These are phyloP conservation scores for Penelope pileata DNA, from an alignment of 2,113 vertebrate genomes.

Conservation along the genomic window DNA sequence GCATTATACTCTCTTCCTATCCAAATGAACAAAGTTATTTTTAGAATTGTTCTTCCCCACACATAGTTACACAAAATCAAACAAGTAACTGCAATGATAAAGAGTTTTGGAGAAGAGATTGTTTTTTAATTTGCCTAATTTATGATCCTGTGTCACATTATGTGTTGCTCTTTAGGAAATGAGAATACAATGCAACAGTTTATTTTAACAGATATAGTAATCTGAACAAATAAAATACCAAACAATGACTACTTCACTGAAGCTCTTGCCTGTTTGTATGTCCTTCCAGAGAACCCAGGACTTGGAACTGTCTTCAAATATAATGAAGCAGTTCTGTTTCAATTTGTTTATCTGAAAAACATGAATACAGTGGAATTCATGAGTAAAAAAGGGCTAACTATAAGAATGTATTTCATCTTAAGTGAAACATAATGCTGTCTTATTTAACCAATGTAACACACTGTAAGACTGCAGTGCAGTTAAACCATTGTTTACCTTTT, in stretches of 20 bases:
- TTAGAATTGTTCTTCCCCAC: not conserved
- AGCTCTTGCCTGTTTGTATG: slow-evolving; percentile 93
- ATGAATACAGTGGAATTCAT: not conserved
- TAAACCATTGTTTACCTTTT: slow-evolving; percentile 85
- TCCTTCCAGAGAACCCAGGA: slow-evolving; percentile 99
- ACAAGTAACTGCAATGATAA: not conserved
- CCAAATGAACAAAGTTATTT: not conserved
- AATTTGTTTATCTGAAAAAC: slow-evolving; percentile 91
- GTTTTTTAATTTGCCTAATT: not conserved
- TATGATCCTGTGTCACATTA: not conserved
- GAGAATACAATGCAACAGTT: not conserved
- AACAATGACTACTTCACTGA: slow-evolving; percentile 23
- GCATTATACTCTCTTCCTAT: not conserved
- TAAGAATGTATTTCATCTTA: not conserved
- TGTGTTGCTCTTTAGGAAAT: not conserved
- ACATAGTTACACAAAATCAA: not conserved
- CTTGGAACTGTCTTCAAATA: slow-evolving; percentile 98
- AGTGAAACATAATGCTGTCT: not conserved
- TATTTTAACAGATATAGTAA: not conserved
- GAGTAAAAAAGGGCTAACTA: slow-evolving; percentile 51
- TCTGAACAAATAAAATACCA: slow-evolving; percentile 10
- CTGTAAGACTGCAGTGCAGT: not conserved
- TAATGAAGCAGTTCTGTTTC: slow-evolving; percentile 95
- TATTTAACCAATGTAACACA: not conserved
- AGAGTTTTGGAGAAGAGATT: not conserved